Evolutionary conservation across 92 coral and sea anemone genomes (phyloP), one percentile per base, ranked within the genome.

Genomic region (Porites cylindrica): DNA sequence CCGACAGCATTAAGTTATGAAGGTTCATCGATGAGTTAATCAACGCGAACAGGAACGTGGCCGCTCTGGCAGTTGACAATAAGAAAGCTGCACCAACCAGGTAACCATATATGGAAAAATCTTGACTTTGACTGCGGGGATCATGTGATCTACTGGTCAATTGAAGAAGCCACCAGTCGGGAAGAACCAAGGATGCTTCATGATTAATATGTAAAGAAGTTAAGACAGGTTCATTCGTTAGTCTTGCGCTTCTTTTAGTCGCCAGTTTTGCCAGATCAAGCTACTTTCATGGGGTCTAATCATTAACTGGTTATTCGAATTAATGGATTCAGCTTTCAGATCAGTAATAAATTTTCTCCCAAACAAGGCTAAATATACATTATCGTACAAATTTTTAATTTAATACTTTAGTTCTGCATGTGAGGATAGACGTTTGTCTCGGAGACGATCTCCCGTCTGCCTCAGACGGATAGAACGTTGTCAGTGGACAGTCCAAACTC

Each of bases 11-110:
- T 47, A 72, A 66, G 8, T 74, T 56, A 68, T 92, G 91, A 29
- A 92, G 87, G 20, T 83, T 54, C 69, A 89, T 71, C 18, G 91
- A 86, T 18, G 95, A 92, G 74, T 85, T 86, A 65, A 92, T 82
- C 68, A 82, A 73, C 19, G 91, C 80, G 53, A 83, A 81, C 75
- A 85, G 81, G 67, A 85, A 92, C 17, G 65, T 66, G 29, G 84
- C 76, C 29, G 93, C 91, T 21, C 95, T 91, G 61, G 77, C 66
- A 21, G 90, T 87, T 38, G 88, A 83, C 79, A 86, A 82, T 13
- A 92, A 19, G 70, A 92, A 73, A 17, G 95, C 81, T 19, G 87
- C 70, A 1, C 64, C 79, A 38, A 92, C 95, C 32, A 92, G 88
- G 7, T 77, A 50, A 6, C 91, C 88, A 78, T 92, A 92, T 59